Conservation (phyloP, 2,797 vertebrate species). For the Setipinna tenuifilis region DNA sequence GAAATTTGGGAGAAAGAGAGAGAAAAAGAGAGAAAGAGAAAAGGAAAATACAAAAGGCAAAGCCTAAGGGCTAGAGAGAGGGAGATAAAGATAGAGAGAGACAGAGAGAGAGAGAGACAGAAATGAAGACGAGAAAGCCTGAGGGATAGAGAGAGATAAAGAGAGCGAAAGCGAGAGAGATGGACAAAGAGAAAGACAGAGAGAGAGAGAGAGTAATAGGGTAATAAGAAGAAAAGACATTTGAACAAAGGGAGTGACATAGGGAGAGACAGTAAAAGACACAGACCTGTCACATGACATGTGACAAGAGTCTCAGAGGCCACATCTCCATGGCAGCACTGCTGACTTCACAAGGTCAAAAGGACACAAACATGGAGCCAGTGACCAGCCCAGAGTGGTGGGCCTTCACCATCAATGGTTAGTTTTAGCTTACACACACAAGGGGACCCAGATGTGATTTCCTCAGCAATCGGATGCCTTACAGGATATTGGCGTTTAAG, state of each 20-base stretch:
- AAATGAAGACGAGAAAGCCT: neutral
- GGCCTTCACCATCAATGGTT: slow-evolving; percentile 21
- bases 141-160: neutral
- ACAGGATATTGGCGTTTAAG: slow-evolving; percentile 41
- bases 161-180: neutral
- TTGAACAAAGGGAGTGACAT: neutral
- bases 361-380: neutral
- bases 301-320: neutral
- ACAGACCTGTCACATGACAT: neutral
- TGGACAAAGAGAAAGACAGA: neutral
- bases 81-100: no score
- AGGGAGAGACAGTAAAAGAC: neutral
- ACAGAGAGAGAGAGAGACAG: no score
- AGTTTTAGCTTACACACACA: slow-evolving; percentile 41
- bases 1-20: neutral
- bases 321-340: neutral
- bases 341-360: slow-evolving; percentile 21
- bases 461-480: slow-evolving; percentile 30
- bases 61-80: no score
- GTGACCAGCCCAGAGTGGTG: slow-evolving; percentile 29
- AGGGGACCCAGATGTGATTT: slow-evolving; percentile 37
- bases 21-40: neutral
- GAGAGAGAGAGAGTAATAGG: neutral
- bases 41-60: no score
- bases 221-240: neutral